phyloP scores from a whole-genome alignment of 1,140 invertebrate species.

The Pseudomyrmex cubaensis region DNA sequence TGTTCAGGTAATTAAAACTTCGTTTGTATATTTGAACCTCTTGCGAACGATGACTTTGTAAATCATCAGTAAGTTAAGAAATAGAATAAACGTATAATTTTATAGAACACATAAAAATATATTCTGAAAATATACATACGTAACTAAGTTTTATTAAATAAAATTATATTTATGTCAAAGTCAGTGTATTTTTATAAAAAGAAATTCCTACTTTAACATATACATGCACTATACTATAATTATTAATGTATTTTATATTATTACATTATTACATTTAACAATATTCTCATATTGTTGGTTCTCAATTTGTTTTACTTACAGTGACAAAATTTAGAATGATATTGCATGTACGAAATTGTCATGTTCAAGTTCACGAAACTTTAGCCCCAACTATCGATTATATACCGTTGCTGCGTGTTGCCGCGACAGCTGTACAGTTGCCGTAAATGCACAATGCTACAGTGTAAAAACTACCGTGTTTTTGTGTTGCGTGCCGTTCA shows the following conservation, averaged over 20 bases:
- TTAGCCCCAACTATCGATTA: constrained; percentile 31
- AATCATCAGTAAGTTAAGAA: background rate
- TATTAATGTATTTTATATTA: no score
- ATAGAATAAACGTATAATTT: background rate
- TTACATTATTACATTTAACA: no score
- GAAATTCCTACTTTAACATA: no score
- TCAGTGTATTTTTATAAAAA: no score
- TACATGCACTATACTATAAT: no score
- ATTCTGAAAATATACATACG: background rate
- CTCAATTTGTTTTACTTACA: no score
- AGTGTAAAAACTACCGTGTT: background rate
- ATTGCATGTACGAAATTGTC: background rate
- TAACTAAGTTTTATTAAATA: background rate
- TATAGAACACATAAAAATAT: constrained; percentile 13
- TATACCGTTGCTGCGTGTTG: constrained; percentile 17
- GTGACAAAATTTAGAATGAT: background rate
- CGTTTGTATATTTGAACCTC: constrained; percentile 63
- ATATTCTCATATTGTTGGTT: no score
- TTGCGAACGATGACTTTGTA: constrained; percentile 16
- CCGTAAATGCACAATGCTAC: constrained; percentile 8
- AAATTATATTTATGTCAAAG: no score
- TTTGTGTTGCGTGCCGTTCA: background rate
- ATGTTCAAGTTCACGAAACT: background rate
- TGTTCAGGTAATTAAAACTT: constrained; percentile 63
- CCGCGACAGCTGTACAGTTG: constrained; percentile 8